Base-by-base conservation (phyloP, 2,888 invertebrate genomes). In the Seladonia tumulorum region DNA sequence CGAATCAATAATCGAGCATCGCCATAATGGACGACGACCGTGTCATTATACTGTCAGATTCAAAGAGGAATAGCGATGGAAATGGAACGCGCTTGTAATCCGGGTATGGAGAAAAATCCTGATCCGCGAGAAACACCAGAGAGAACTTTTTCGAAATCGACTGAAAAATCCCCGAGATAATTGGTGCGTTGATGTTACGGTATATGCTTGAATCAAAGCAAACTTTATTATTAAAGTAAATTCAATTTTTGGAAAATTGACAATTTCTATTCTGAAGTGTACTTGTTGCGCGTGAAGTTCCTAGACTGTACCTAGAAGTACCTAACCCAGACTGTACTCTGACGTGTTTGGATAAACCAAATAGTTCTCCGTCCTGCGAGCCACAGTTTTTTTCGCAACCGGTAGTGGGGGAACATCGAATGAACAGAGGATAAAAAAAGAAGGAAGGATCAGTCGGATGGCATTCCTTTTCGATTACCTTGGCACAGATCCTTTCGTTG, bases 401-500 rank as follows among this genome's bases (percentile, higher is more conserved):
- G 14, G 12, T 47, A 47, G 85, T 57, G 66, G 84, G 7, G 49
- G 53, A 75, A 53, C 22, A 63, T 73, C 60, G 71, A 71, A 71
- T 71, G 25, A 71, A 25, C 16, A 22, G 29, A 10, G 22, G 22
- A 68, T 0, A 35, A 35, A 39, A 39, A 39, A 18, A 39, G 79
- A 76, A 80, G 76, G 71, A 77, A 77, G 75, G 85, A 80, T 72
- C 76, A 71, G 75, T 47, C 72, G 78, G 82, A 71, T 82, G 82
- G 76, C 87, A 88, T 87, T 87, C 88, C 79, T 73, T 89, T 89
- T 89, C 79, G 88, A 83, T 73, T 79, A 86, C 88, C 88, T 89
- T 84, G 88, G 82, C 88, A 89, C 86, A 90, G 84, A 88, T 89
- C 89, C 82, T 88, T 82, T 86, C 86, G 78, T 87, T 86, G 88